Evolutionary conservation across 2,888 invertebrate species (phyloP), one percentile per base, ranked within the genome.

Genomic region (Boloria euphrosyne): DNA sequence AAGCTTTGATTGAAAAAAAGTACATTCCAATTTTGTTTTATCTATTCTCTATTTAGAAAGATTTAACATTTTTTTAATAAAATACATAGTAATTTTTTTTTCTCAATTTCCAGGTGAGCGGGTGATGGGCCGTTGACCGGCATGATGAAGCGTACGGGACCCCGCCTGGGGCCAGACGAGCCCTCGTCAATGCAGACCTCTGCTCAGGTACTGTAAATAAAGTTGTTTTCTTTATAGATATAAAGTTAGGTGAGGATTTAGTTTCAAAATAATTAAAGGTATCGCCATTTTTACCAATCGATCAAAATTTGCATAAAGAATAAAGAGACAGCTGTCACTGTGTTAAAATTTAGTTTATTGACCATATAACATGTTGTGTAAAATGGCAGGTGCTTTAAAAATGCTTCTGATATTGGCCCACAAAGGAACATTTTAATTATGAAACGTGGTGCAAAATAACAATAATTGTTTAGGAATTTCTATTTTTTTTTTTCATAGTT

Each of bases 61-160:
- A 22, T 22, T 22, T 2, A 22, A 22, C 22, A 22, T 22, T 10
- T 38, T 31, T 31, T 7, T 10, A 38, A 7, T 1, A 38, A 38
- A 38, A 38, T 38, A 38, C 10, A 38, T 10, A 38, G 10, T 38
- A 38, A 38, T 38, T 38, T 38, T 38, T 7, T 38, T 7, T 38
- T 38, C 31, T 38, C 31, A 38, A 59, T 61, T 86, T 87, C 70
- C 86, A 86, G 86, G 82, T 82, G 81, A 75, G 57, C 71, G 76
- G 79, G 84, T 84, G 80, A 86, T 86, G 86, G 86, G 75, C 76
- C 69, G 73, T 66, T 77, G 73, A 71, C 80, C 80, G 79, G 62
- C 43, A 87, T 83, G 83, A 90, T 88, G 87, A 89, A 88, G 74
- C 83, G 88, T 62, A 81, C 86, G 57, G 83, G 83, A 60, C 79